These are phyloP conservation scores for Euschistus heros DNA, from an alignment of 1,140 invertebrate genomes.

Conservation along the genomic window DNA sequence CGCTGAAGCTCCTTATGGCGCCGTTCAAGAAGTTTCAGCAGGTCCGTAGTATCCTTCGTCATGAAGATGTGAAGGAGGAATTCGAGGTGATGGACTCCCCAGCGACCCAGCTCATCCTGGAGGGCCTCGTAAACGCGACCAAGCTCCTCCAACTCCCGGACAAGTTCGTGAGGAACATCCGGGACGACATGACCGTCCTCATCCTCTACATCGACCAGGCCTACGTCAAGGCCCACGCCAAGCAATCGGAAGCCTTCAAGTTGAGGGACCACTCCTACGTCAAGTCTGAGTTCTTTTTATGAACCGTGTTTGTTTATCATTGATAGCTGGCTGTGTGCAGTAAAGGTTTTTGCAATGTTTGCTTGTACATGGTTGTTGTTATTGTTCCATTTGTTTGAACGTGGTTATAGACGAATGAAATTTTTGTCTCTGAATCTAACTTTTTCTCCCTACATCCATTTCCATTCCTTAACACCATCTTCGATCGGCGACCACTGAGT, in stretches of 20 bases:
- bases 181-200: constrained; percentile 5
- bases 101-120: background rate
- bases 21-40: background rate
- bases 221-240: background rate
- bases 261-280: background rate
- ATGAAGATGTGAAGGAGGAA: background rate
- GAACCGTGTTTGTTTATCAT: too few relatives aligned
- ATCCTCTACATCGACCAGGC: background rate
- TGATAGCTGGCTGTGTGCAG: too few relatives aligned
- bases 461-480: too few relatives aligned
- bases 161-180: background rate
- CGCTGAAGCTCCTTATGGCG: background rate
- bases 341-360: too few relatives aligned
- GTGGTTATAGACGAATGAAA: too few relatives aligned
- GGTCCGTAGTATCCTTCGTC: background rate
- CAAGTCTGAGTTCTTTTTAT: background rate
- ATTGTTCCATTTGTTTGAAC: too few relatives aligned
- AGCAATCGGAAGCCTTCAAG: background rate
- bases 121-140: background rate
- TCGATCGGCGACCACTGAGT: too few relatives aligned
- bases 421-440: too few relatives aligned
- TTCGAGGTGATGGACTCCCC: background rate
- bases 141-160: constrained; percentile 1
- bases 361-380: too few relatives aligned
- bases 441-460: too few relatives aligned